These are phyloP conservation scores for Eubucco bourcierii DNA, from an alignment of 2,113 vertebrate genomes.

Conservation along the genomic window DNA sequence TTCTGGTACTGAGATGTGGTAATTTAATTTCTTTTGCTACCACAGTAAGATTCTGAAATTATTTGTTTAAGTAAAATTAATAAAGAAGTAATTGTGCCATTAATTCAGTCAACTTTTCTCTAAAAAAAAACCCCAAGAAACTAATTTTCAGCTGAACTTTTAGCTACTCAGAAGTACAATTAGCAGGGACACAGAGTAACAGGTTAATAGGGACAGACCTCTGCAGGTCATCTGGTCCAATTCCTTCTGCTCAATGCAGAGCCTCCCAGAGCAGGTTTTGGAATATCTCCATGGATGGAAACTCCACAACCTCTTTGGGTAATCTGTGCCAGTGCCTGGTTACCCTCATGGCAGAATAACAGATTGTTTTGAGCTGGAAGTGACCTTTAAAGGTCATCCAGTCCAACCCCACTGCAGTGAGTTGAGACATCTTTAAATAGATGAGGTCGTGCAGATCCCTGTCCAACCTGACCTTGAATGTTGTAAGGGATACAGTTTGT, in stretches of 20 bases:
- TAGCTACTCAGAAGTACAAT: not conserved
- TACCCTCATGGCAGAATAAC: not conserved
- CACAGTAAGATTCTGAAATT: not conserved
- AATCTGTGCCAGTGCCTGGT: not conserved
- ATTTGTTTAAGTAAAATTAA: not conserved
- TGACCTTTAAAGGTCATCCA: not conserved
- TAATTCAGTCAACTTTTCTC: not conserved
- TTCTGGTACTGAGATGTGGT: not conserved
- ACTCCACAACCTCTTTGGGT: not conserved
- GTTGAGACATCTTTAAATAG: not conserved
- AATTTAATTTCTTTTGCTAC: not conserved
- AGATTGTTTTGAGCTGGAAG: not conserved
- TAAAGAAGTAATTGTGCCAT: not conserved
- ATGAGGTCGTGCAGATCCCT: not conserved
- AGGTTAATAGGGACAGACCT: not conserved
- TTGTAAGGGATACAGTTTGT: not conserved
- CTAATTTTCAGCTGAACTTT: not conserved
- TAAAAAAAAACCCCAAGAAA: not conserved
- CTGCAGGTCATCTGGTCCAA: not conserved
- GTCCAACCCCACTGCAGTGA: not conserved
- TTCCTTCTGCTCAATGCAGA: not conserved
- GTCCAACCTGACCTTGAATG: not conserved
- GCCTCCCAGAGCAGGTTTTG: too few species aligned
- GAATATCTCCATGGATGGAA: too few species aligned
- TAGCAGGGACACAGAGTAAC: not conserved